Percentiles rank a stretch among this genome's conserved stretches.
These are phyloP conservation scores for Reinhardtius hippoglossoides DNA, from an alignment of 2,113 vertebrate genomes.

Conservation along the genomic window DNA sequence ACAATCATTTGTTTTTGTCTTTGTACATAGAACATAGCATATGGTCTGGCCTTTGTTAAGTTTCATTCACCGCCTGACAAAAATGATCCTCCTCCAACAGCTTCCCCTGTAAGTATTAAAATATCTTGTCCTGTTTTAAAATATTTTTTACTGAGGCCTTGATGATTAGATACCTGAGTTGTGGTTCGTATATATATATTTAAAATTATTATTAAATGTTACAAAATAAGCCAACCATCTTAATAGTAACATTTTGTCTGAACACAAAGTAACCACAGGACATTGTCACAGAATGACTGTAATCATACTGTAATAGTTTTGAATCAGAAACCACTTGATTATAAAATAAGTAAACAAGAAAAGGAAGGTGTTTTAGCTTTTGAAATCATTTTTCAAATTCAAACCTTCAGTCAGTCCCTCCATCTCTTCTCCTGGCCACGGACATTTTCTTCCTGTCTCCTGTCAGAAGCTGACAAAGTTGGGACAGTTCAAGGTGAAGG, in stretches of 20 bases:
- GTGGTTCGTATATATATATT: too few relatives aligned
- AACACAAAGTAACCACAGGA: too few relatives aligned
- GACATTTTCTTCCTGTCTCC: conserved; percentile 4
- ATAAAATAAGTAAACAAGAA: too few relatives aligned
- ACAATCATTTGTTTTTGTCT: conserved; percentile 15
- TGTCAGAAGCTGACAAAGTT: conserved; percentile 89
- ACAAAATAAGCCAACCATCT: too few relatives aligned
- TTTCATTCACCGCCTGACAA: conserved; percentile 89
- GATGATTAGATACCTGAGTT: too few relatives aligned
- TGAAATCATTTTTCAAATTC: background rate
- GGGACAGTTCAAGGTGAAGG: conserved; percentile 91
- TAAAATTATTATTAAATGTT: too few relatives aligned
- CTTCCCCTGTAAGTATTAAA: conserved; percentile 82
- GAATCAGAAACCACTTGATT: too few relatives aligned
- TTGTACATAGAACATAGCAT: conserved; percentile 82
- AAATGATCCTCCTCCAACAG: conserved; percentile 70
- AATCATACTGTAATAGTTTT: too few relatives aligned
- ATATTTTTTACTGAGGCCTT: too few relatives aligned
- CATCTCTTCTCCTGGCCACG: background rate
- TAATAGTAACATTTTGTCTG: too few relatives aligned
- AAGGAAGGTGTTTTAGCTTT: background rate
- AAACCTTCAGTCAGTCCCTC: background rate
- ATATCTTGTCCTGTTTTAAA: background rate
- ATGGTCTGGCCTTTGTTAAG: conserved; percentile 89
- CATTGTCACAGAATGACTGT: too few relatives aligned